A percentile compares a stretch with the other conserved stretches of the same genome.
phyloP scores from a whole-genome alignment of 2,888 invertebrate genomes.

The Kryphioiulus occultus region DNA sequence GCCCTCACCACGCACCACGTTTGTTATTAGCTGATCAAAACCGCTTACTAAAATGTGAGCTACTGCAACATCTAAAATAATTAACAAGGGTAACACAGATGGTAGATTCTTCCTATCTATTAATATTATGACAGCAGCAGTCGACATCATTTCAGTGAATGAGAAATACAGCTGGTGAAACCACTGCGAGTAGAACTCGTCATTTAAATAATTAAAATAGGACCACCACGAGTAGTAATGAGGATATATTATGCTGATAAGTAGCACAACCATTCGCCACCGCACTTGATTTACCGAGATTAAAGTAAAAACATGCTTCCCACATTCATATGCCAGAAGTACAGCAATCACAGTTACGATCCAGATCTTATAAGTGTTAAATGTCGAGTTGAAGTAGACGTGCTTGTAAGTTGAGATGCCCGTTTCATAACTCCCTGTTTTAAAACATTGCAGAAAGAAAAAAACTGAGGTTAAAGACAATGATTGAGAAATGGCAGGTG shows the following conservation, averaged over 20 bases:
- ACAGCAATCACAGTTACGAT: constrained; percentile 68
- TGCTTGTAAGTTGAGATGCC: constrained; percentile 76
- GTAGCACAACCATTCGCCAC: constrained; percentile 71
- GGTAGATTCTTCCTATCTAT: constrained; percentile 67
- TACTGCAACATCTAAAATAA: constrained; percentile 69
- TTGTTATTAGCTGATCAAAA: constrained; percentile 72
- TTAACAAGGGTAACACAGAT: constrained; percentile 68
- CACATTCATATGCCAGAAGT: constrained; percentile 70
- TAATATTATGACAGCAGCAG: constrained; percentile 68
- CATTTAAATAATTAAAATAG: constrained; percentile 75
- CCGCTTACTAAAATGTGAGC: constrained; percentile 71
- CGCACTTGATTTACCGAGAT: constrained; percentile 67
- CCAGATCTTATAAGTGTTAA: constrained; percentile 74
- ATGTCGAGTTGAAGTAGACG: constrained; percentile 74
- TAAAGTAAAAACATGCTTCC: constrained; percentile 68
- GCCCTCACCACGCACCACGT: constrained; percentile 72
- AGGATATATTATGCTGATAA: constrained; percentile 71
- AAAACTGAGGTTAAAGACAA: not conserved
- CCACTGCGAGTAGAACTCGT: constrained; percentile 75
- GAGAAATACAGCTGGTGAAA: constrained; percentile 73
- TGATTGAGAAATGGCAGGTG: no score
- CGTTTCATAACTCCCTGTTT: constrained; percentile 72
- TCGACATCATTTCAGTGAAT: constrained; percentile 71
- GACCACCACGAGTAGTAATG: constrained; percentile 76
- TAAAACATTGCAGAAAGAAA: not conserved